These are phyloP conservation scores for Apamea monoglypha DNA, from an alignment of 2,888 invertebrate genomes.

Conservation along the genomic window DNA sequence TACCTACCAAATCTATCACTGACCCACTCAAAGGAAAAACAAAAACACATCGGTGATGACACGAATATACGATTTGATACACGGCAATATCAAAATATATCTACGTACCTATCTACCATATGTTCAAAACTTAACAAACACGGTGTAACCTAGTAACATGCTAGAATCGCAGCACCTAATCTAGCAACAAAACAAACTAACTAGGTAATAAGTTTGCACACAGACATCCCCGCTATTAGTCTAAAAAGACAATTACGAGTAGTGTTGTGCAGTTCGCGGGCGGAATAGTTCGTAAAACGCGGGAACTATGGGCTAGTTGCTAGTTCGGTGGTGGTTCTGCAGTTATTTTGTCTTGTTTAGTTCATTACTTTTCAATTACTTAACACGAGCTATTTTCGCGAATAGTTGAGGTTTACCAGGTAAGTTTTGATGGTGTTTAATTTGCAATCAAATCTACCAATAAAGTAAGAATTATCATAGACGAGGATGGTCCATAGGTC, in stretches of 20 bases:
- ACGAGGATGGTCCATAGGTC: neutral
- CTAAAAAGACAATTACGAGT: slow-evolving; percentile 47
- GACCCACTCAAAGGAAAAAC: neutral
- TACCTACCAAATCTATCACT: slow-evolving; percentile 1
- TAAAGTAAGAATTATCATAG: neutral
- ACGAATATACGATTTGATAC: neutral
- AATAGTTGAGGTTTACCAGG: neutral
- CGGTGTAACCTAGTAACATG: slow-evolving; percentile 25
- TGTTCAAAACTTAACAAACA: neutral
- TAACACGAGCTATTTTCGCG: neutral
- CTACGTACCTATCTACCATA: neutral
- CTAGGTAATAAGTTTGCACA: slow-evolving; percentile 48
- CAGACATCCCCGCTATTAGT: slow-evolving; percentile 39
- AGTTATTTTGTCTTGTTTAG: neutral
- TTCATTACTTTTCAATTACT: slow-evolving; percentile 11
- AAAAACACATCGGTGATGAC: neutral
- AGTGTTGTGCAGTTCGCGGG: slow-evolving; percentile 21
- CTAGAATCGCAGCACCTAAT: slow-evolving; percentile 22
- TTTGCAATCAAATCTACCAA: neutral
- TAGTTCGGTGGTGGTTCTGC: neutral
- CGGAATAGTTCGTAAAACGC: slow-evolving; percentile 13
- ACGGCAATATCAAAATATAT: neutral
- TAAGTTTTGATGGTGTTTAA: neutral
- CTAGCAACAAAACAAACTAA: slow-evolving; percentile 39
- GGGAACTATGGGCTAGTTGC: neutral